Conservation (phyloP, 2,113 vertebrate species). For the Seriola rivoliana region DNA sequence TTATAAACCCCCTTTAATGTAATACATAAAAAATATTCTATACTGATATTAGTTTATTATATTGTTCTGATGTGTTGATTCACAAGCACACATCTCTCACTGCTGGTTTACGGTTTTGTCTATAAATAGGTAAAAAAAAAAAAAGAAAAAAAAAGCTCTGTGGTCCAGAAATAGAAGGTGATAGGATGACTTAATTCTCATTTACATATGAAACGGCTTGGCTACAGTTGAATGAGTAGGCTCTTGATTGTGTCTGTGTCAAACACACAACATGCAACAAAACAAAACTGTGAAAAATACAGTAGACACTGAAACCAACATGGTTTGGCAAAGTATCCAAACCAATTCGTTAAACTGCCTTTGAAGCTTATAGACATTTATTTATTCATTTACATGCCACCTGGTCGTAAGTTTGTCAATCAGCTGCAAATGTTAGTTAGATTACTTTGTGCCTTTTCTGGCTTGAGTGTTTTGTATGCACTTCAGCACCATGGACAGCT, state of each 20-base stretch:
- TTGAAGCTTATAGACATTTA: background rate
- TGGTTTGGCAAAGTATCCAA: background rate
- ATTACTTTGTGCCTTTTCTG: background rate
- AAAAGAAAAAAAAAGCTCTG: conserved; percentile 10
- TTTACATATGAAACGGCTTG: conserved; percentile 59
- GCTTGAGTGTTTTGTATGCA: background rate
- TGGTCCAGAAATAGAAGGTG: conserved; percentile 54
- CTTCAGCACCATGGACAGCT: conserved; percentile 76
- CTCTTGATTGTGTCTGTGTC: conserved; percentile 50
- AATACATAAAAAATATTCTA: background rate
- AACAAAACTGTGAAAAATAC: conserved; percentile 3
- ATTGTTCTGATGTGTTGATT: too few relatives aligned
- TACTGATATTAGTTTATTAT: background rate
- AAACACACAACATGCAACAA: conserved; percentile 25
- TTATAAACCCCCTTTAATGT: background rate
- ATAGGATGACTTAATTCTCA: conserved; percentile 54
- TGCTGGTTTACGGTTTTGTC: conserved; percentile 26
- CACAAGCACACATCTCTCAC: background rate
- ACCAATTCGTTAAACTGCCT: background rate
- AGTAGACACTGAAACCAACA: background rate
- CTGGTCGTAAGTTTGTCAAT: background rate
- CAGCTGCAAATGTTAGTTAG: background rate
- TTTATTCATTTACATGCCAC: background rate
- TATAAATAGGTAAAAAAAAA: conserved; percentile 46
- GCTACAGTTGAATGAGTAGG: conserved; percentile 39